These are phyloP conservation scores for Ormyrus labotus DNA, from an alignment of 2,888 invertebrate genomes.

Conservation along the genomic window DNA sequence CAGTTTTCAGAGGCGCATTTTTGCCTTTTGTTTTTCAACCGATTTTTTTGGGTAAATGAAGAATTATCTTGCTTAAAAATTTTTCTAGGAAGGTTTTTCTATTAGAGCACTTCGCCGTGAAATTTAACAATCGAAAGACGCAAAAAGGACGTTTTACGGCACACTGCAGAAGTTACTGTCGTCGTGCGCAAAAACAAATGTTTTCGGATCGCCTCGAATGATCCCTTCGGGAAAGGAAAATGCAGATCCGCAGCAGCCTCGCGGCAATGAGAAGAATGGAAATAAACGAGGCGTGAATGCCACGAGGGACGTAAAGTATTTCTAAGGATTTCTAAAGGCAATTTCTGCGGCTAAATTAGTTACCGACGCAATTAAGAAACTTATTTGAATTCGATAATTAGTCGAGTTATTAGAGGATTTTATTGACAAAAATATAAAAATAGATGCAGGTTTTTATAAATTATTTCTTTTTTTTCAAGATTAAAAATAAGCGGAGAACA, in stretches of 20 bases:
- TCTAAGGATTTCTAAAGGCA: not conserved
- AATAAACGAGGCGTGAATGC: conserved; percentile 53
- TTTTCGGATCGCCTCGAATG: conserved; percentile 34
- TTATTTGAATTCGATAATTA: too few relatives aligned
- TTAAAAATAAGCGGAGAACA: too few relatives aligned
- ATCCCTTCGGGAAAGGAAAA: conserved; percentile 11
- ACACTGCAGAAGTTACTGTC: not conserved
- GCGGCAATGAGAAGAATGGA: conserved; percentile 34
- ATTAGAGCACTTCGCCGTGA: not conserved
- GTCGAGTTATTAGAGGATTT: too few relatives aligned
- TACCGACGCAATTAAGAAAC: too few relatives aligned
- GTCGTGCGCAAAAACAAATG: conserved; percentile 19
- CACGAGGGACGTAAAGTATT: conserved; percentile 24
- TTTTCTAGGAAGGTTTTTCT: conserved; percentile 1
- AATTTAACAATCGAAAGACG: conserved; percentile 25
- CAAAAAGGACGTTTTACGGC: conserved; percentile 2
- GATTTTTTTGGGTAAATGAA: too few relatives aligned
- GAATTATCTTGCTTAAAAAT: not conserved
- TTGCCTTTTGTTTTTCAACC: too few relatives aligned
- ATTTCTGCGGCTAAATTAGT: too few relatives aligned
- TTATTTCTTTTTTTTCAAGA: too few relatives aligned
- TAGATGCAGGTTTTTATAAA: too few relatives aligned
- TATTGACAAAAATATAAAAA: too few relatives aligned
- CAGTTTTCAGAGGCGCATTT: not conserved
- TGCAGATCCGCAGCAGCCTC: conserved; percentile 31